These are phyloP conservation scores for Solenodon paradoxus DNA, from an alignment of 2,113 vertebrate genomes.

Conservation along the genomic window DNA sequence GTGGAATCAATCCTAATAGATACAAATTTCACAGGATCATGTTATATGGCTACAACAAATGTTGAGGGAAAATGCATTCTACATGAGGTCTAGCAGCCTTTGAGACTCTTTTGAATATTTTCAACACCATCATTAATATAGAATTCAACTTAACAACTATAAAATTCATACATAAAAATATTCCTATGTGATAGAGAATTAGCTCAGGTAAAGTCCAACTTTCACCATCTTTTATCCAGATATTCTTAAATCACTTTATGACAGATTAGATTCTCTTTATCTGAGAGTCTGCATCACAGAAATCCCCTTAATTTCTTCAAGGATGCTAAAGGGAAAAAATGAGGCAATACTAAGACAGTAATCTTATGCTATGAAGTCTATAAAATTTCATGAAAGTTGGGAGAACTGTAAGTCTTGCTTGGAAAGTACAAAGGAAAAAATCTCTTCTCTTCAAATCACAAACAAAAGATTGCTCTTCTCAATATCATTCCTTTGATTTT, in stretches of 20 bases:
- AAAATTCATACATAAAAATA: background rate
- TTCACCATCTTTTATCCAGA: background rate
- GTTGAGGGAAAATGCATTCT: too few species aligned
- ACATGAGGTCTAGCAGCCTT: too few species aligned
- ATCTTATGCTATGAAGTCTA: background rate
- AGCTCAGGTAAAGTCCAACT: too few species aligned
- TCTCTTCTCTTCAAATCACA: background rate
- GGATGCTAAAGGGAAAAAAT: background rate
- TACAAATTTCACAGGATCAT: background rate
- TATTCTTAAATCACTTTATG: background rate
- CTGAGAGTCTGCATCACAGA: background rate
- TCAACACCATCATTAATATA: background rate
- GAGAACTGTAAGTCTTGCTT: background rate
- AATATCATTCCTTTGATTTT: background rate
- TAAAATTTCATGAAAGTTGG: background rate
- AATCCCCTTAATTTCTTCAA: background rate
- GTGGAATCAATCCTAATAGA: background rate
- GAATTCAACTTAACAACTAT: background rate
- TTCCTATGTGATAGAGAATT: background rate
- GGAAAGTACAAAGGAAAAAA: background rate
- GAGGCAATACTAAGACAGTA: background rate
- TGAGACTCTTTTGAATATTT: background rate
- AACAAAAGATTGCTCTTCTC: background rate
- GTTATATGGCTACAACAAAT: background rate
- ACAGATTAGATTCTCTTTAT: background rate